Conservation (phyloP, 2,113 vertebrate genomes). For the Guaruba guarouba region DNA sequence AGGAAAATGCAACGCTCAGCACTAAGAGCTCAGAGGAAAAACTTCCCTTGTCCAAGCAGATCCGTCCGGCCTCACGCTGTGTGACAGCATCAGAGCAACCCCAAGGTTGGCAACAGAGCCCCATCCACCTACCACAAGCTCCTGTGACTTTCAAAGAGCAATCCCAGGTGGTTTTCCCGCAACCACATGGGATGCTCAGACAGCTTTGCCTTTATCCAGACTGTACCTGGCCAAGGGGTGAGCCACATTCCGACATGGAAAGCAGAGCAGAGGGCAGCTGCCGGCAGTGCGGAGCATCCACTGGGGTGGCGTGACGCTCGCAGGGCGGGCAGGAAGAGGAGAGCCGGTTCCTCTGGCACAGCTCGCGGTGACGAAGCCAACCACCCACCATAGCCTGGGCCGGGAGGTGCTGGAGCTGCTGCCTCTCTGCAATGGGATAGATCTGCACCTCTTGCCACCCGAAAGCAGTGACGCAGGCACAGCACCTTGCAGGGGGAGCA, state of each 20-base stretch:
- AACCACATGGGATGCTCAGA: accelerated
- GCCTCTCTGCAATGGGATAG: accelerated
- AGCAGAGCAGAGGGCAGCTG: background rate
- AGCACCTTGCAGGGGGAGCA: background rate
- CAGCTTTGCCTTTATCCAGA: background rate
- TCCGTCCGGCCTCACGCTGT: background rate
- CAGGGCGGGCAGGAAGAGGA: background rate
- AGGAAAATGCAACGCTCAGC: background rate
- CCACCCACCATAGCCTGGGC: background rate
- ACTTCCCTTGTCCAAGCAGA: background rate
- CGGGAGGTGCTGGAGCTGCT: background rate
- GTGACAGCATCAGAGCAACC: accelerated
- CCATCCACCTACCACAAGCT: accelerated
- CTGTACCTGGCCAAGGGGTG: accelerated
- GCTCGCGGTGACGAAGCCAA: background rate
- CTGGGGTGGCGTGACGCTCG: background rate
- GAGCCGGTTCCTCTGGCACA: background rate
- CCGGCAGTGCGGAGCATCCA: background rate
- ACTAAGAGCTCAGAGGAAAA: background rate
- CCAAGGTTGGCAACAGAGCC: background rate
- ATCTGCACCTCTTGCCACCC: background rate
- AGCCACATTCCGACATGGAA: background rate
- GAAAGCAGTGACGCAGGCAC: accelerated
- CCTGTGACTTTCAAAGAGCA: accelerated
- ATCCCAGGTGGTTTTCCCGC: background rate